These are phyloP conservation scores for Pilophorus perplexus DNA, from an alignment of 2,888 invertebrate genomes.

Conservation along the genomic window DNA sequence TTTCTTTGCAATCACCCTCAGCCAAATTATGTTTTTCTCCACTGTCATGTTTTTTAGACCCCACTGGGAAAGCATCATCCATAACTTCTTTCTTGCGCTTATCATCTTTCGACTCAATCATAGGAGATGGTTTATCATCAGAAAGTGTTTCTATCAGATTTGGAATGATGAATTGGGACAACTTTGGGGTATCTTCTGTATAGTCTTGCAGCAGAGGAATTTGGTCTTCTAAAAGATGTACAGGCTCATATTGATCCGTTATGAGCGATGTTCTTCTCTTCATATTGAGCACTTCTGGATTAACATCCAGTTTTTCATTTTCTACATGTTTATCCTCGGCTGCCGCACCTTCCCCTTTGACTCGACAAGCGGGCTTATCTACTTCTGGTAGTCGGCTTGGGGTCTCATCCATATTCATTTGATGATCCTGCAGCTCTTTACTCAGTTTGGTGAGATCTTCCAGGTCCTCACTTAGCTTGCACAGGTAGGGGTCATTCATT, in stretches of 20 bases:
- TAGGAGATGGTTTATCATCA: constrained; percentile 1
- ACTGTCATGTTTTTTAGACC: not conserved
- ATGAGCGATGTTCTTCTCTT: constrained; percentile 30
- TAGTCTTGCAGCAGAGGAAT: constrained; percentile 46
- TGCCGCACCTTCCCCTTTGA: constrained; percentile 45
- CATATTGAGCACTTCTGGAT: not conserved
- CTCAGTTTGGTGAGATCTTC: constrained; percentile 60
- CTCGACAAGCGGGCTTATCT: constrained; percentile 22
- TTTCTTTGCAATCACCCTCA: constrained; percentile 40
- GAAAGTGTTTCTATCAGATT: constrained; percentile 27
- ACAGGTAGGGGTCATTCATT: constrained; percentile 62
- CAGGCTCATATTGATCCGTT: constrained; percentile 27
- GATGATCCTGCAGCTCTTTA: constrained; percentile 60
- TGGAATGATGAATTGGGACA: constrained; percentile 30
- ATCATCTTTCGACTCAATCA: constrained; percentile 33
- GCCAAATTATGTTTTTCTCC: constrained; percentile 1
- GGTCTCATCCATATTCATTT: constrained; percentile 32
- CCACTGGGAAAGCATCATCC: not conserved
- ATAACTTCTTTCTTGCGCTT: not conserved
- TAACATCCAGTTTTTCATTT: constrained; percentile 21
- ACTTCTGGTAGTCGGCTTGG: not conserved
- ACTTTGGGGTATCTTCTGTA: constrained; percentile 41
- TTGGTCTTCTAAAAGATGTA: constrained; percentile 42
- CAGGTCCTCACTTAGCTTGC: constrained; percentile 60
- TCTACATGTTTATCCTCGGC: constrained; percentile 45